Evolutionary conservation across 2,113 vertebrate species (phyloP), one percentile per base, ranked within the genome.

Genomic region (Dermatemys mawii): DNA sequence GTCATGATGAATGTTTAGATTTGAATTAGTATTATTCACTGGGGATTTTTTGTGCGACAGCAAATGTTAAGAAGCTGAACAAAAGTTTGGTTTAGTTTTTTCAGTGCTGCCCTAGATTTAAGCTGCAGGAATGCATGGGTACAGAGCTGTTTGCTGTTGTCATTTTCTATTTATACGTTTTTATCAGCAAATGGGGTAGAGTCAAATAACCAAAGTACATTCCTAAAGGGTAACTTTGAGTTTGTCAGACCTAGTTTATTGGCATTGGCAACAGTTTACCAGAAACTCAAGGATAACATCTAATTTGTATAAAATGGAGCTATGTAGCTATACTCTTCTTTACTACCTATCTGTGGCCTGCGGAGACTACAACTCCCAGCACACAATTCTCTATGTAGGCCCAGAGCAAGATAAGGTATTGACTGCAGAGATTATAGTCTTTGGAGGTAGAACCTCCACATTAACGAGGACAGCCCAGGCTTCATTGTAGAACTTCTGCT

Each of bases 121-220:
- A 78, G 29, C 79, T 87, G 27, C 84, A 87, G 57, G 50, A 83
- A 84, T 79, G 44, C 91, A 91, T 93, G 88, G 83, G 83, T 94
- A 50, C 86, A 91, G 87, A 90, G 90, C 48, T n/a, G n/a, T 95
- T 96, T 94, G 82, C 89, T 93, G 88, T 76, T 92, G 88, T 96
- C 86, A 79, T 93, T 93, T 95, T 88, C 92, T 94, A 85, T 94
- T 94, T 95, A 90, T 93, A 81, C 17, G 22, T 70, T 88, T 95
- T 96, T 85, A 54, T 60, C 54, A 76, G 82, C 38, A 90, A 93
- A 91, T 51, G 44, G 4, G 81, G 87, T 73, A 55, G 60, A 91
- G 48, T 91, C 35, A 70, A 85, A 90, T 97, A 90, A 81, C 84
- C 44, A 35, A 50, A 86, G 16, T 85, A 85, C 88, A 93, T 95